These are phyloP conservation scores for Epizoanthus ramosus DNA, from an alignment of 92 coral and sea anemone species.

Conservation along the genomic window DNA sequence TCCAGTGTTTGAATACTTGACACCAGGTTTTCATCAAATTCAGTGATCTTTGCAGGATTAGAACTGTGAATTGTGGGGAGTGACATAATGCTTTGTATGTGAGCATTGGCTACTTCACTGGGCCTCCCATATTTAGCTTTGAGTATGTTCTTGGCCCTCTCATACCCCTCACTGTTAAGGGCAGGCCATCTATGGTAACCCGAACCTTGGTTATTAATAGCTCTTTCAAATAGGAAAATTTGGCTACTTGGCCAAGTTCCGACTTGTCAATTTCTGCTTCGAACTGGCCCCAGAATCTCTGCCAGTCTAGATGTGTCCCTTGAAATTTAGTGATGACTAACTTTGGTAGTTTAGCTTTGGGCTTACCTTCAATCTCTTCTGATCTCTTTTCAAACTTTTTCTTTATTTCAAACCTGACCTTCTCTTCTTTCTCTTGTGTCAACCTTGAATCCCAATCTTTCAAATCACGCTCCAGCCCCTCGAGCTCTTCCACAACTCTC, in stretches of 20 bases:
- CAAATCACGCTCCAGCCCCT: constrained; percentile 13
- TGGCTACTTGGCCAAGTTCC: not conserved
- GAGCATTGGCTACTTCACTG: constrained; percentile 34
- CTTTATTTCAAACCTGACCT: constrained; percentile 22
- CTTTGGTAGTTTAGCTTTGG: constrained; percentile 25
- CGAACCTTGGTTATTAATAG: not conserved
- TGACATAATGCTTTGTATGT: constrained; percentile 36
- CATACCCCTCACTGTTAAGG: constrained; percentile 38
- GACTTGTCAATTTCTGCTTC: not conserved
- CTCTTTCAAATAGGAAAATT: constrained; percentile 24
- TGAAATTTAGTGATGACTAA: constrained; percentile 25
- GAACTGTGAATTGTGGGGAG: constrained; percentile 18
- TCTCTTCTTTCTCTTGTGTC: constrained; percentile 28
- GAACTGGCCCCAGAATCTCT: too few relatives aligned
- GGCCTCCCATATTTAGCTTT: constrained; percentile 28
- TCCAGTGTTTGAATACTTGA: constrained; percentile 22
- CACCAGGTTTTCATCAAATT: constrained; percentile 17
- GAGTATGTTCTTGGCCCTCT: constrained; percentile 18
- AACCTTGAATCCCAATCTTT: constrained; percentile 21
- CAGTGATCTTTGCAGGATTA: not conserved
- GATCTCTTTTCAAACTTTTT: constrained; percentile 18
- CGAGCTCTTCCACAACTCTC: constrained; percentile 1
- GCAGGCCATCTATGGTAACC: not conserved
- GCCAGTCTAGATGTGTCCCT: not conserved
- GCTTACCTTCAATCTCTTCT: constrained; percentile 15